Percentiles rank a stretch among this genome's conserved stretches.
Conservation (phyloP, 2,888 invertebrate species). For the Agrotis puta region DNA sequence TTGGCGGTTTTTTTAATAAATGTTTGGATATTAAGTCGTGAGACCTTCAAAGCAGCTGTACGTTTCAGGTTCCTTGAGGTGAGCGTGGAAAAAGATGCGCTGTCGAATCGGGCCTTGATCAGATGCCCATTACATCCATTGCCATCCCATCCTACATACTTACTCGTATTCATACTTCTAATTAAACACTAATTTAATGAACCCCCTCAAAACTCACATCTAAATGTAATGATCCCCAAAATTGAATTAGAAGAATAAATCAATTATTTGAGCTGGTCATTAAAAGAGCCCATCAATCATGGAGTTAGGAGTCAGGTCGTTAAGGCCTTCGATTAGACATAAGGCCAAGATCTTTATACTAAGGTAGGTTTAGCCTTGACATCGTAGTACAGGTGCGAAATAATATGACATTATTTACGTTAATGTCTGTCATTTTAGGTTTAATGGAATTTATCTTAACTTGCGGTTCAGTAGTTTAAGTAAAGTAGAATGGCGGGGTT, state of each 20-base stretch:
- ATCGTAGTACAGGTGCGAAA: constrained; percentile 46
- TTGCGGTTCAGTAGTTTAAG: not conserved
- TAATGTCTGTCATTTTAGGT: constrained; percentile 27
- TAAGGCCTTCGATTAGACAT: constrained; percentile 55
- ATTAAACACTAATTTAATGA: constrained; percentile 24
- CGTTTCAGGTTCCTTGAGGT: no score
- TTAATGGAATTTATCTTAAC: constrained; percentile 1
- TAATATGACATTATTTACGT: constrained; percentile 39
- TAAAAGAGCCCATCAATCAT: constrained; percentile 71
- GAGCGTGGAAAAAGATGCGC: no score
- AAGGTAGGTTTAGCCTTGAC: constrained; percentile 50
- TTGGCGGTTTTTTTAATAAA: not conserved
- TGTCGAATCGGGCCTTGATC: no score
- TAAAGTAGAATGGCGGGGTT: no score
- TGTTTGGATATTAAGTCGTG: no score
- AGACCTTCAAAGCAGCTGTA: no score
- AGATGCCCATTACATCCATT: no score
- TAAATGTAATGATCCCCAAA: constrained; percentile 49
- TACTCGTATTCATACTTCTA: not conserved
- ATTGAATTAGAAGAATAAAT: constrained; percentile 70
- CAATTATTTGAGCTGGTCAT: constrained; percentile 71
- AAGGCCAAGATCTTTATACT: constrained; percentile 57
- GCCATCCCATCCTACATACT: no score
- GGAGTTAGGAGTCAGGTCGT: constrained; percentile 67
- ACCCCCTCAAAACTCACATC: constrained; percentile 33